Evolutionary conservation across 1,140 invertebrate genomes (phyloP).

Genomic region (Rhizoglyphus robini): DNA sequence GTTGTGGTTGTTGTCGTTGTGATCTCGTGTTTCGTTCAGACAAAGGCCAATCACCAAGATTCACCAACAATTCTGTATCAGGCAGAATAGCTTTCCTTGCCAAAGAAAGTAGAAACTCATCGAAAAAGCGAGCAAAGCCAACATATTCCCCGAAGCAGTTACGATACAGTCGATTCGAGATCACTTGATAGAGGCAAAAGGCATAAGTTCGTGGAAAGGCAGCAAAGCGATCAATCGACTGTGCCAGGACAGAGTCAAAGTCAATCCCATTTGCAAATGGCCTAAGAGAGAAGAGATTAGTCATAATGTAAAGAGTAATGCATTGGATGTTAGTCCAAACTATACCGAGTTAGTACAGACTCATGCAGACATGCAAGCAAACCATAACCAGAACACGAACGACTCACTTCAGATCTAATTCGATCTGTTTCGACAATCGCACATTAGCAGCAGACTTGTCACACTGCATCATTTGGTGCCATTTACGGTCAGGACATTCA

Average conservation of each 20-base stretch:
- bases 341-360: too few relatives aligned
- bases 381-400: conserved; percentile 40
- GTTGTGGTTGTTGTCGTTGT: too few relatives aligned
- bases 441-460: conserved; percentile 29
- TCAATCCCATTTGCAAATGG: conserved; percentile 40
- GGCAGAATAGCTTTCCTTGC: conserved; percentile 61
- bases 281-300: conserved; percentile 4
- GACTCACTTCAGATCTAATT: conserved; percentile 53
- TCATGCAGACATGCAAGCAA: too few relatives aligned
- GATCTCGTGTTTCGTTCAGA: conserved; percentile 30
- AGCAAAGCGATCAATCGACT: conserved; percentile 45
- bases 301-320: conserved; percentile 1
- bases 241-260: conserved; percentile 50
- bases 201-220: conserved; percentile 61
- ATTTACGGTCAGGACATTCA: conserved; percentile 56
- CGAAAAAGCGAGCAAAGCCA: conserved; percentile 92
- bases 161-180: conserved; percentile 66
- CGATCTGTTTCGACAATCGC: conserved; percentile 50
- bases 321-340: too few relatives aligned
- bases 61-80: conserved; percentile 78
- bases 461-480: conserved; percentile 56
- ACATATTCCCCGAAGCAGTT: conserved; percentile 83
- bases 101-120: conserved; percentile 69
- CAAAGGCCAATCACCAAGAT: conserved; percentile 90
- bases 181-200: conserved; percentile 77